These are phyloP conservation scores for Drosophila trapezifrons DNA, from an alignment of 1,140 invertebrate species.

Conservation along the genomic window DNA sequence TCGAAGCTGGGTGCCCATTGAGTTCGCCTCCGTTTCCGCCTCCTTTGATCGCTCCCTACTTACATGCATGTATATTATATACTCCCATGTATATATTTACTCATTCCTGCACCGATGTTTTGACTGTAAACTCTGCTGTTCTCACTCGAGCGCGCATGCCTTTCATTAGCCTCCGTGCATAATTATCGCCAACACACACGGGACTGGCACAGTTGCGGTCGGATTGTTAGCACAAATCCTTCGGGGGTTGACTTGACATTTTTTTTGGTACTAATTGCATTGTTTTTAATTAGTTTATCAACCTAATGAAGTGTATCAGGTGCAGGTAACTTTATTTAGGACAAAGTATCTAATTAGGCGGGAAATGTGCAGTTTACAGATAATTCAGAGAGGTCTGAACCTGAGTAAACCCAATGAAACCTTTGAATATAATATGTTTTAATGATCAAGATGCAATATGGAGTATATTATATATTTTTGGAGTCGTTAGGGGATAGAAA, in stretches of 20 bases:
- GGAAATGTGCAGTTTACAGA: no score
- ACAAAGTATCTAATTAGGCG: neutral
- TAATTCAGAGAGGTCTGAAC: no score
- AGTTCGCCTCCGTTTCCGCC: neutral
- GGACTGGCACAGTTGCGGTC: conserved; percentile 6
- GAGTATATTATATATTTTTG: no score
- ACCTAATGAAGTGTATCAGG: neutral
- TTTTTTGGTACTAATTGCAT: neutral
- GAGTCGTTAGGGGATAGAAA: no score
- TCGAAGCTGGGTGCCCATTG: no score
- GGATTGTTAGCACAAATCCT: conserved; percentile 17
- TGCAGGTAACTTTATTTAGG: no score
- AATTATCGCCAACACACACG: conserved; percentile 43
- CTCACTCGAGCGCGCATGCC: conserved; percentile 37
- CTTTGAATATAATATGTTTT: no score
- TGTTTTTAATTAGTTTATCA: neutral
- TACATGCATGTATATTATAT: neutral
- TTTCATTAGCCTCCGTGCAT: conserved; percentile 53
- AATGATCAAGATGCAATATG: no score
- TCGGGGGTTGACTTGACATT: neutral
- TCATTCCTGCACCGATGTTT: neutral
- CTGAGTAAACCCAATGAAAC: no score
- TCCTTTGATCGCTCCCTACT: conserved; percentile 12
- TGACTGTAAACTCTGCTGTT: conserved; percentile 33
- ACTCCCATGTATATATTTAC: neutral